These are phyloP conservation scores for Lottia scabra DNA, from an alignment of 2,888 invertebrate species.

Conservation along the genomic window DNA sequence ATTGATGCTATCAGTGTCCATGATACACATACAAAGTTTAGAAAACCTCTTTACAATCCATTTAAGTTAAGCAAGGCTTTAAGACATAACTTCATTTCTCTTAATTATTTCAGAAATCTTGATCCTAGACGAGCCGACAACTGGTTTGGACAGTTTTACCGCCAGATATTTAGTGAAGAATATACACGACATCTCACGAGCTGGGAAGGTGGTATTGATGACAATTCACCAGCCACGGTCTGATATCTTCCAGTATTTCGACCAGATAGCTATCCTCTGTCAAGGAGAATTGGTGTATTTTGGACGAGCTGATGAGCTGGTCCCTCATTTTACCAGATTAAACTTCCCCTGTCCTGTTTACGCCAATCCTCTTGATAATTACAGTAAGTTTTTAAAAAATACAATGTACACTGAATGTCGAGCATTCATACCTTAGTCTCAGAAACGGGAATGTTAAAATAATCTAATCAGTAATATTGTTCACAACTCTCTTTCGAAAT, in stretches of 20 bases:
- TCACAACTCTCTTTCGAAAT: too few species aligned
- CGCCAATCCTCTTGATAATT: conserved; percentile 97
- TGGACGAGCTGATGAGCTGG: conserved; percentile 79
- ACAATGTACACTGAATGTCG: too few species aligned
- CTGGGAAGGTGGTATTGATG: conserved; percentile 77
- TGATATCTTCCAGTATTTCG: conserved; percentile 50
- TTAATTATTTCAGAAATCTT: conserved; percentile 91
- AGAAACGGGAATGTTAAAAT: too few species aligned
- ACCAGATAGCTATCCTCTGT: conserved; percentile 43
- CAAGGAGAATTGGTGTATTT: conserved; percentile 78
- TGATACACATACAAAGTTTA: too few species aligned
- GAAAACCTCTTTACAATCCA: too few species aligned
- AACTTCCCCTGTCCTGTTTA: conserved; percentile 96
- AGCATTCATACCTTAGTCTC: too few species aligned
- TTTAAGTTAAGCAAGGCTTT: too few species aligned
- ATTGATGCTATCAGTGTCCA: too few species aligned
- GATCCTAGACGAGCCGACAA: conserved; percentile 89
- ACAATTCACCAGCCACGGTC: conserved; percentile 76
- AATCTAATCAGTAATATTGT: too few species aligned
- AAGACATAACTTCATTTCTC: too few species aligned
- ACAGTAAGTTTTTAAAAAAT: conserved; percentile 65
- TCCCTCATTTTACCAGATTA: conserved; percentile 93
- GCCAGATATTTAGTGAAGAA: conserved; percentile 75
- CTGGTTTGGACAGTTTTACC: conserved; percentile 87
- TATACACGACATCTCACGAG: conserved; percentile 36